Conservation (phyloP, 2,797 vertebrate species). For the Sebastes itinus region DNA sequence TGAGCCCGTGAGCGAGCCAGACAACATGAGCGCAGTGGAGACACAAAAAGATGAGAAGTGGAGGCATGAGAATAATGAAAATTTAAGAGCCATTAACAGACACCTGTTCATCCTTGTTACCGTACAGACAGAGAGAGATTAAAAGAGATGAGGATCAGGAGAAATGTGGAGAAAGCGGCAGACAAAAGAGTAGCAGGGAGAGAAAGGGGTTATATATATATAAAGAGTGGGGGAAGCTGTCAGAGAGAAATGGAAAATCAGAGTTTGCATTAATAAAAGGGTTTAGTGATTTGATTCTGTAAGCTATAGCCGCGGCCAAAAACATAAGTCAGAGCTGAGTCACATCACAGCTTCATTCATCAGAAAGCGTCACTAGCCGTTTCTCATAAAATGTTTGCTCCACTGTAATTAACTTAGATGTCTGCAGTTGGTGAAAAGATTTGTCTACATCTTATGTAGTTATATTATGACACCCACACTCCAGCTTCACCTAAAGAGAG, state of each 20-base stretch:
- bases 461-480: not conserved
- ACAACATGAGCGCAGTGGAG: conserved; percentile 9
- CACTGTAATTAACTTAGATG: conserved; percentile 39
- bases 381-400: conserved; percentile 30
- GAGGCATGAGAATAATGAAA: not conserved
- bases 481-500: not conserved
- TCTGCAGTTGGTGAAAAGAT: conserved; percentile 25
- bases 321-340: conserved; percentile 28
- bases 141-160: not conserved
- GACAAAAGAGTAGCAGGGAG: not conserved
- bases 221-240: not conserved
- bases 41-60: not conserved
- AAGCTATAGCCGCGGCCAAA: conserved; percentile 8
- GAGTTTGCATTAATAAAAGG: conserved; percentile 14
- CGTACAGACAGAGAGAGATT: not conserved
- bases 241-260: conserved; percentile 5
- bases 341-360: conserved; percentile 44
- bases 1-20: conserved; percentile 17
- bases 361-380: conserved; percentile 18
- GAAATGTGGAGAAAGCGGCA: not conserved
- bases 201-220: not conserved
- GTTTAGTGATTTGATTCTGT: conserved; percentile 10
- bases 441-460: conserved; percentile 16
- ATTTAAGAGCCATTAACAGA: conserved; percentile 19
- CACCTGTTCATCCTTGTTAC: conserved; percentile 33